A percentile compares a stretch with the other conserved stretches of the same genome.
phyloP scores from a whole-genome alignment of 2,797 vertebrate species.

The Mycteria americana region DNA sequence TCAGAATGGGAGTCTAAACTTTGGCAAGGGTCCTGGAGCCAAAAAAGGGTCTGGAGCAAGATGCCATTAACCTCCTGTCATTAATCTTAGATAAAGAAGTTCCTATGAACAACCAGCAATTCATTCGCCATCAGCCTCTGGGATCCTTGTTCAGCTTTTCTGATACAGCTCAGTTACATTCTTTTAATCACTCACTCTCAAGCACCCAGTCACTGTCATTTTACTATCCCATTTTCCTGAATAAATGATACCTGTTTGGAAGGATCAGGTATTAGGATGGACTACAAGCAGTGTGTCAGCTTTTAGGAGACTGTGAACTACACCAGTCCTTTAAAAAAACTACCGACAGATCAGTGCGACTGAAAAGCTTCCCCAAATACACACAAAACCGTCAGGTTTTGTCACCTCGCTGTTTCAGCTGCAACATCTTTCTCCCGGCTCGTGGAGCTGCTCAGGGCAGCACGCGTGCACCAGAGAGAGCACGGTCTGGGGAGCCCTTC shows the following conservation, averaged over 20 bases:
- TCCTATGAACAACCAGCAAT: not conserved
- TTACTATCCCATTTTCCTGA: not conserved
- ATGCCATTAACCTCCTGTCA: slow-evolving; percentile 43
- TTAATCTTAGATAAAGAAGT: slow-evolving; percentile 31
- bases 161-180: not conserved
- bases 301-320: not conserved
- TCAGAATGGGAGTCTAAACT: slow-evolving; percentile 28
- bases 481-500: not conserved
- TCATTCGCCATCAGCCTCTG: not conserved
- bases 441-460: accelerated
- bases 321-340: not conserved
- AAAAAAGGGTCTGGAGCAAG: slow-evolving; percentile 40
- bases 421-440: not conserved
- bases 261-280: not conserved
- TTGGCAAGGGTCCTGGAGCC: slow-evolving; percentile 22
- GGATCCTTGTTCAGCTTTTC: not conserved
- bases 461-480: accelerated
- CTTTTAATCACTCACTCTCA: not conserved
- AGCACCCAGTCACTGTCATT: not conserved
- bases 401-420: not conserved
- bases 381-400: not conserved
- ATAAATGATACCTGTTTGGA: not conserved
- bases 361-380: not conserved
- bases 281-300: not conserved
- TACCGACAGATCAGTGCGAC: accelerated